These are phyloP conservation scores for Drosophila conformis DNA, from an alignment of 2,888 invertebrate genomes.

Conservation along the genomic window DNA sequence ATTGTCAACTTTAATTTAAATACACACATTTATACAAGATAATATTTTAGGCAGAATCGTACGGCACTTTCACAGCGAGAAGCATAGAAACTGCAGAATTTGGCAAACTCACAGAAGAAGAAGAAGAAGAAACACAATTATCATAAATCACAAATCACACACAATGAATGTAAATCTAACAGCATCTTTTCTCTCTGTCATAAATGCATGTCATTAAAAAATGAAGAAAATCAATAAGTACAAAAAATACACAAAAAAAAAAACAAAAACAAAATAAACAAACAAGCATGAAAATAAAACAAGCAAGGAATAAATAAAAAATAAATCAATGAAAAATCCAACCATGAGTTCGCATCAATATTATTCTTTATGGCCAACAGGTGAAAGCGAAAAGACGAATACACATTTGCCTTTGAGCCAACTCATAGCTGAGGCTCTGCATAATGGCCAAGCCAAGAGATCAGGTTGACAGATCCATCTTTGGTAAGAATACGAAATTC, in stretches of 20 bases:
- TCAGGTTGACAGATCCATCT: conserved; percentile 68
- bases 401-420: conserved; percentile 17
- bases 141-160: conserved; percentile 59
- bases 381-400: conserved; percentile 67
- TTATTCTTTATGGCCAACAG: conserved; percentile 48
- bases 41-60: conserved; percentile 59
- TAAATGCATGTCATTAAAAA: conserved; percentile 84
- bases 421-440: conserved; percentile 41
- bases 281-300: conserved; percentile 57
- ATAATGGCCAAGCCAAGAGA: conserved; percentile 30
- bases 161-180: conserved; percentile 73
- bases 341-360: conserved; percentile 39
- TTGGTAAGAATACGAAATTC: conserved; percentile 49
- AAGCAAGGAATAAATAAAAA: conserved; percentile 72
- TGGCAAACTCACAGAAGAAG: conserved; percentile 49
- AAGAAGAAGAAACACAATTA: conserved; percentile 35
- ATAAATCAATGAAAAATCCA: conserved; percentile 75
- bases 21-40: conserved; percentile 11
- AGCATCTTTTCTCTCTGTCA: conserved; percentile 79
- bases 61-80: conserved; percentile 67
- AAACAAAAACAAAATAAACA: conserved; percentile 38
- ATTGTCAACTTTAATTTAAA: conserved; percentile 64
- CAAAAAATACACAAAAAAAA: conserved; percentile 42
- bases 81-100: conserved; percentile 70
- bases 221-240: conserved; percentile 80